These are phyloP conservation scores for Aphodius granarius DNA, from an alignment of 2,888 invertebrate species.

Conservation along the genomic window DNA sequence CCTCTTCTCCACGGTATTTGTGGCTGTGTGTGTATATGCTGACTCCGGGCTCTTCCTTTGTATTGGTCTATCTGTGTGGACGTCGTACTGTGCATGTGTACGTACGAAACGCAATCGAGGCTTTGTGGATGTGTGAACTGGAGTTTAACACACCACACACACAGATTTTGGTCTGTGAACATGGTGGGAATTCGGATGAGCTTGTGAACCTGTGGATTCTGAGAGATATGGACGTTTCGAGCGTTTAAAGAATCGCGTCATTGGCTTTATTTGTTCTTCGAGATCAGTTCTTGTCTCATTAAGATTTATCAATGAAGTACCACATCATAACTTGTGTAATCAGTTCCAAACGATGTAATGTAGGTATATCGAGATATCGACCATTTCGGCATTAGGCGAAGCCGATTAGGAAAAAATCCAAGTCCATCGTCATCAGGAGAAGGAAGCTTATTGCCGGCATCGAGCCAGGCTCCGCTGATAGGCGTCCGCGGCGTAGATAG, in stretches of 20 bases:
- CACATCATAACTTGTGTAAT: too few species aligned
- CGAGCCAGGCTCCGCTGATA: background rate
- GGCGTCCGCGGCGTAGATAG: background rate
- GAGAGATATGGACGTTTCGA: background rate
- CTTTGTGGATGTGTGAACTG: background rate
- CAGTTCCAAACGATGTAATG: too few species aligned
- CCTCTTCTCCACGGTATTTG: background rate
- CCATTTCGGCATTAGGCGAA: background rate
- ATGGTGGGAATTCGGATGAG: background rate
- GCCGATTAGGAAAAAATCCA: background rate
- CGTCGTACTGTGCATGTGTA: background rate
- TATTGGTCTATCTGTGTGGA: background rate
- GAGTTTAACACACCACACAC: background rate
- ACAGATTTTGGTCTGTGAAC: background rate
- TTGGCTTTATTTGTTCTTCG: too few species aligned
- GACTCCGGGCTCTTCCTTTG: background rate
- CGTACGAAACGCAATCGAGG: background rate
- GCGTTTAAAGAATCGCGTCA: background rate
- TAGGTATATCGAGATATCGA: background rate
- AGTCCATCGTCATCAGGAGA: background rate
- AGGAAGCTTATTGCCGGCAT: background rate
- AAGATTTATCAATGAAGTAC: too few species aligned
- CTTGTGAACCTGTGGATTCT: background rate
- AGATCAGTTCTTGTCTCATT: too few species aligned
- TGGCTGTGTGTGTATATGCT: background rate